These are phyloP conservation scores for Urophycis tenuis DNA, from an alignment of 2,797 vertebrate genomes.

Conservation along the genomic window DNA sequence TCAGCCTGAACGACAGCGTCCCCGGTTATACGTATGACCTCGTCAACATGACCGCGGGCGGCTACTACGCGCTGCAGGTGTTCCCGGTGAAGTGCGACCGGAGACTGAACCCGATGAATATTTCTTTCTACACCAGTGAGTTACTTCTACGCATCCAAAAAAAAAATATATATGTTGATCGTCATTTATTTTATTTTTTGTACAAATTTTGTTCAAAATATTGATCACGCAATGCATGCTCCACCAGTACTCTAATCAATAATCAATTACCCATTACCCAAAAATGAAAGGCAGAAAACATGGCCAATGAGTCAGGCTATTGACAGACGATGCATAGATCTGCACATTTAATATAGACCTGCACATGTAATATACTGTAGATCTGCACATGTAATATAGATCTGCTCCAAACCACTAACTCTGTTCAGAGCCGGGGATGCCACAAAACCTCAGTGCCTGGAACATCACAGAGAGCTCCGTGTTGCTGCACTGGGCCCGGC, in stretches of 20 bases:
- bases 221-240: too few relatives aligned
- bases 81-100: constrained; percentile 60
- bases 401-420: too few relatives aligned
- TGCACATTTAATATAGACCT: too few relatives aligned
- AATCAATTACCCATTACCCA: background rate
- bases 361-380: too few relatives aligned
- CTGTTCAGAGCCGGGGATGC: constrained; percentile 48
- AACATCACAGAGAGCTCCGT: rapidly evolving
- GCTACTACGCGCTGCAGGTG: constrained; percentile 45
- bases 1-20: rapidly evolving
- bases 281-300: too few relatives aligned
- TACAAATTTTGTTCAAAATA: background rate
- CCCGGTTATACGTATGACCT: constrained; percentile 5
- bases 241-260: background rate
- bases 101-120: constrained; percentile 47
- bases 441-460: constrained; percentile 2
- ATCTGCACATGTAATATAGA: too few relatives aligned
- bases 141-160: background rate
- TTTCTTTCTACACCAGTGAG: constrained; percentile 66
- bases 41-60: constrained; percentile 40
- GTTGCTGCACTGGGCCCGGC: constrained; percentile 35
- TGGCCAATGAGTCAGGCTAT: too few relatives aligned
- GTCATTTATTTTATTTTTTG: constrained; percentile 4
- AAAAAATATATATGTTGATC: too few relatives aligned
- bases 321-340: too few relatives aligned